A percentile compares a stretch with the other conserved stretches of the same genome.
These are phyloP conservation scores for Taphrorychus bicolor DNA, from an alignment of 2,888 invertebrate genomes.

Conservation along the genomic window DNA sequence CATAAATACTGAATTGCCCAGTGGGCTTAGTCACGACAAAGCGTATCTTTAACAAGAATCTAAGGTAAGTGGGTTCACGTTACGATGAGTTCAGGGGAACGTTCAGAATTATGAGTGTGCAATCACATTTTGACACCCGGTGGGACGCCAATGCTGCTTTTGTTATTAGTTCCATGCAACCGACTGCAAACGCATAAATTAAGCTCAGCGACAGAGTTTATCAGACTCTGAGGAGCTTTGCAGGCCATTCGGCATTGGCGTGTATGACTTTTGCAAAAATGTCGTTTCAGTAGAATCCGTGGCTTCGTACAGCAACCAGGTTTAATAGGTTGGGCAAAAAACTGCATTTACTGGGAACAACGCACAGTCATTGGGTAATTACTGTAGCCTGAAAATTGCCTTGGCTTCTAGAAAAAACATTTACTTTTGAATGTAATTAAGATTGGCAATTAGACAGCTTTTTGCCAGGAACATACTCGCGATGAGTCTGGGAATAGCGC, in stretches of 20 bases:
- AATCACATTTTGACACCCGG: constrained; percentile 18
- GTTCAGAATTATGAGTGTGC: constrained; percentile 9
- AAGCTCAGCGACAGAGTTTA: not conserved
- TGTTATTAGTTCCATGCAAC: constrained; percentile 5
- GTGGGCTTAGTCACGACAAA: constrained; percentile 34
- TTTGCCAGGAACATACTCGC: not conserved
- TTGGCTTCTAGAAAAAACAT: not conserved
- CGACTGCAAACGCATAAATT: constrained; percentile 4
- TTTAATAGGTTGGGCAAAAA: not conserved
- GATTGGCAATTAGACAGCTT: not conserved
- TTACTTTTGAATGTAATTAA: not conserved
- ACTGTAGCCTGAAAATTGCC: not conserved
- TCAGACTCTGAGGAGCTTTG: not conserved
- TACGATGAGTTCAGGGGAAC: constrained; percentile 12
- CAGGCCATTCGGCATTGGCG: no score
- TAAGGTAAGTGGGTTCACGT: constrained; percentile 23
- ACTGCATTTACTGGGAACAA: not conserved
- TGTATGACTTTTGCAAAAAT: not conserved
- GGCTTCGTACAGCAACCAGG: not conserved
- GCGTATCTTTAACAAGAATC: constrained; percentile 24
- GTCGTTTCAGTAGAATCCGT: not conserved
- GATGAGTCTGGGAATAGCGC: not conserved
- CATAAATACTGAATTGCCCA: constrained; percentile 15
- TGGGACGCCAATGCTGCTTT: constrained; percentile 12
- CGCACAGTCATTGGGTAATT: not conserved